A percentile compares a stretch with the other conserved stretches of the same genome.
Conservation (phyloP, 2,113 vertebrate genomes). For the Chelonoidis abingdonii region DNA sequence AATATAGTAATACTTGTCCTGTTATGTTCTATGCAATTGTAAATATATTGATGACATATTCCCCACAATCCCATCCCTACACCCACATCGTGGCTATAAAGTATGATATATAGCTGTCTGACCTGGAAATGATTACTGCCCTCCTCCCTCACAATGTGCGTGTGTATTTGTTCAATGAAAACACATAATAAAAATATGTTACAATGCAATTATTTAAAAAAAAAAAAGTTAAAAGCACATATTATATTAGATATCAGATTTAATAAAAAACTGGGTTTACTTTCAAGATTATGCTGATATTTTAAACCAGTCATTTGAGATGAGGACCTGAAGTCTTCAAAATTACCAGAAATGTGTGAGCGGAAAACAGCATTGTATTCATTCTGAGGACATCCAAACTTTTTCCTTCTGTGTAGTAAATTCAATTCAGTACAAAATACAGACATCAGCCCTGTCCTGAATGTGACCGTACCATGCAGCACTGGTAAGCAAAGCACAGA, state of each 20-base stretch:
- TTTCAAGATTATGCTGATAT: not conserved
- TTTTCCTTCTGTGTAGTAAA: conserved; percentile 18
- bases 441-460: not conserved
- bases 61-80: not conserved
- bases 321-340: not conserved
- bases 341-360: not conserved
- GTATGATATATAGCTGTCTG: not conserved
- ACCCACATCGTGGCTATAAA: not conserved
- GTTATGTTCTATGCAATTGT: not conserved
- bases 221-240: fast-evolving
- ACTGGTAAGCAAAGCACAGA: not conserved
- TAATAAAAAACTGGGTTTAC: not conserved
- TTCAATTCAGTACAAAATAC: not conserved
- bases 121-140: not conserved
- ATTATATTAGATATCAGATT: not conserved
- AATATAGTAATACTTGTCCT: not conserved
- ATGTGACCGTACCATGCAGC: not conserved
- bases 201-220: not conserved
- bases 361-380: not conserved
- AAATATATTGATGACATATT: not conserved
- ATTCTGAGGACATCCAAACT: not conserved
- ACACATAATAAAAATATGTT: not conserved
- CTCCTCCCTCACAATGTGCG: not conserved
- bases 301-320: not conserved
- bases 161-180: not conserved